A percentile compares a stretch with the other conserved stretches of the same genome.
phyloP scores from a whole-genome alignment of 2,888 invertebrate genomes.

The Chironomus riparius region DNA sequence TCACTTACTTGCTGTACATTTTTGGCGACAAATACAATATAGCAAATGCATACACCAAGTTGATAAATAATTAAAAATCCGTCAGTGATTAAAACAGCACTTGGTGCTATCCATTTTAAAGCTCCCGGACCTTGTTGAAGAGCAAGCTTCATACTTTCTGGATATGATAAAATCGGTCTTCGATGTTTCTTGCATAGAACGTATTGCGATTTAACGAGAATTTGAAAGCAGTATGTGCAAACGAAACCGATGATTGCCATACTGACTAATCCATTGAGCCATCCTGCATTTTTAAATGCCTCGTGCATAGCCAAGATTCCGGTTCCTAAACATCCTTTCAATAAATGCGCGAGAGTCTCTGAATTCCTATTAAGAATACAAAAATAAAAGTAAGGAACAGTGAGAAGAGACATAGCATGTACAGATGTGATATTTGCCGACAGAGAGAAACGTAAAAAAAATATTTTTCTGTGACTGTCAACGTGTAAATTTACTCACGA shows the following conservation, averaged over 20 bases:
- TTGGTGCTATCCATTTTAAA: slow-evolving; percentile 52
- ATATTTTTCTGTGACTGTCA: not conserved
- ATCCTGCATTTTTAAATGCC: slow-evolving; percentile 79
- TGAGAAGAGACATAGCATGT: not conserved
- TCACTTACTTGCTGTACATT: slow-evolving; percentile 51
- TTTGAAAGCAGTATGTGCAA: slow-evolving; percentile 80
- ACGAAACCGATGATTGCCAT: slow-evolving; percentile 68
- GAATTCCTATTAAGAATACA: slow-evolving; percentile 54
- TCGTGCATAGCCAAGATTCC: slow-evolving; percentile 91
- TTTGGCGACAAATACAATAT: slow-evolving; percentile 67
- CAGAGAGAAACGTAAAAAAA: not conserved
- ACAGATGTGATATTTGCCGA: not conserved
- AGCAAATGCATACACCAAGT: slow-evolving; percentile 81
- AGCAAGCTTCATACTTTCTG: slow-evolving; percentile 70
- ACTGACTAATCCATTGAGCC: slow-evolving; percentile 57
- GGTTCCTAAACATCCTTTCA: slow-evolving; percentile 90
- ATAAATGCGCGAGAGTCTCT: slow-evolving; percentile 79
- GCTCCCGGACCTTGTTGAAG: slow-evolving; percentile 62
- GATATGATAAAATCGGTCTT: slow-evolving; percentile 72
- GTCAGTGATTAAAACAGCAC: slow-evolving; percentile 51
- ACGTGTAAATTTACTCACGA: slow-evolving; percentile 49
- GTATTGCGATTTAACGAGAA: slow-evolving; percentile 56
- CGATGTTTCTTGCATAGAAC: slow-evolving; percentile 54
- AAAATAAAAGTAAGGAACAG: slow-evolving; percentile 30
- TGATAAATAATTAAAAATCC: slow-evolving; percentile 71